Conservation (phyloP, 2,888 invertebrate genomes). For the Leptinotarsa tumamoca region DNA sequence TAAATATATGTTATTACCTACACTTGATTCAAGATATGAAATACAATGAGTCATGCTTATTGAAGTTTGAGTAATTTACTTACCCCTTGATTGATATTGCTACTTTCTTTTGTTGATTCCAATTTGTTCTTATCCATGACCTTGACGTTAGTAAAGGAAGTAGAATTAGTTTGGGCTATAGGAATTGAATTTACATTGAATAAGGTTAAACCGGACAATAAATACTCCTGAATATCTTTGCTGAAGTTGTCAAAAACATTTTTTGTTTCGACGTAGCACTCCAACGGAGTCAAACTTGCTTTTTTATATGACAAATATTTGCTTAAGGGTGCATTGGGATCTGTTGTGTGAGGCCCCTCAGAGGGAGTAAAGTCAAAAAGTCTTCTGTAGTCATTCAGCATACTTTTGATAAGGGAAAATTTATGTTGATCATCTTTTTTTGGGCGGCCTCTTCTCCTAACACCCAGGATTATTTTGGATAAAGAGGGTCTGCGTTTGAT, state of each 20-base stretch:
- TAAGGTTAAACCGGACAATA: slow-evolving; percentile 52
- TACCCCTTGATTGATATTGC: slow-evolving; percentile 14
- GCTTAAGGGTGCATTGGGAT: slow-evolving; percentile 30
- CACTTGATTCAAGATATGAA: too few species aligned
- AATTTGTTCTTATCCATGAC: neutral
- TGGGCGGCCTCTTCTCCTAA: slow-evolving; percentile 42
- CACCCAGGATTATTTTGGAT: slow-evolving; percentile 44
- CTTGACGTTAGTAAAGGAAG: neutral
- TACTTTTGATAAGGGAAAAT: slow-evolving; percentile 28
- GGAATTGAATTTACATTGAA: slow-evolving; percentile 53
- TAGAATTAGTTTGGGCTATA: slow-evolving; percentile 26
- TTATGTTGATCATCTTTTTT: slow-evolving; percentile 31
- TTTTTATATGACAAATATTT: slow-evolving; percentile 38
- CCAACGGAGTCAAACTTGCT: slow-evolving; percentile 50
- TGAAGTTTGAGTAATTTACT: too few species aligned
- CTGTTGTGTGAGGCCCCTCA: slow-evolving; percentile 6
- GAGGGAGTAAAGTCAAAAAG: slow-evolving; percentile 22
- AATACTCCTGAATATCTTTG: slow-evolving; percentile 50
- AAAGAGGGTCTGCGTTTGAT: slow-evolving; percentile 29
- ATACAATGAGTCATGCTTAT: too few species aligned
- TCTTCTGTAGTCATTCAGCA: slow-evolving; percentile 35
- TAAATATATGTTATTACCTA: too few species aligned
- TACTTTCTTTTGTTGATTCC: neutral
- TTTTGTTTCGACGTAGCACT: slow-evolving; percentile 50
- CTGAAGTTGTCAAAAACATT: slow-evolving; percentile 55